Evolutionary conservation across 2,888 invertebrate species (phyloP).

Genomic region (Pedicia rivosa): DNA sequence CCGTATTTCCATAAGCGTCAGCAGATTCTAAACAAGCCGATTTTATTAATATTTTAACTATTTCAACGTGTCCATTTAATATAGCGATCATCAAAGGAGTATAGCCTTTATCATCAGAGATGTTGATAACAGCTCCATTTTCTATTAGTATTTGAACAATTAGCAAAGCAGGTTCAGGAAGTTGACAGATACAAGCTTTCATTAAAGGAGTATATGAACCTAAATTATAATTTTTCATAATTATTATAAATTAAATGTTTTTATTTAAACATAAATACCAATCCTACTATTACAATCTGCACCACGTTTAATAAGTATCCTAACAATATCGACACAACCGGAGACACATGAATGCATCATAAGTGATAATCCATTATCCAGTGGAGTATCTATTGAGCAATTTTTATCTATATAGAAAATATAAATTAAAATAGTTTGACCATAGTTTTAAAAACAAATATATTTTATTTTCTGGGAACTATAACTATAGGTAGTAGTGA

Average conservation of each 20-base stretch:
- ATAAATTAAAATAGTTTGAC: no score
- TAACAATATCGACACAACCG: conserved; percentile 20
- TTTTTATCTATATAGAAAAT: not conserved
- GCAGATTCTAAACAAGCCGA: conserved; percentile 23
- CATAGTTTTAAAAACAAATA: not conserved
- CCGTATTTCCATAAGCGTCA: conserved; percentile 25
- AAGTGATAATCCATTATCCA: conserved; percentile 11
- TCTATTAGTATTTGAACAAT: conserved; percentile 20
- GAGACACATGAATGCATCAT: conserved; percentile 20
- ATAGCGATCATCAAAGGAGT: conserved; percentile 29
- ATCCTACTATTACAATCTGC: conserved; percentile 22
- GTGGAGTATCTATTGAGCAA: not conserved
- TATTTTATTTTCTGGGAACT: no score
- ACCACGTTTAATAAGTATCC: conserved; percentile 17
- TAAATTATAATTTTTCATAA: not conserved
- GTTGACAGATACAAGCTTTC: conserved; percentile 19
- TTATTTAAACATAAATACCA: not conserved
- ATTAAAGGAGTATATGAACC: conserved; percentile 24
- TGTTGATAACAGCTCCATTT: conserved; percentile 22
- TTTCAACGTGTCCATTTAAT: conserved; percentile 18
- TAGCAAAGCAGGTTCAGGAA: conserved; percentile 15
- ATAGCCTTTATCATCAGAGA: conserved; percentile 24
- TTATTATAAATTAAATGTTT: not conserved
- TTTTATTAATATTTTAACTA: conserved; percentile 20
- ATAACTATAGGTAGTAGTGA: not conserved